Evolutionary conservation across 2,797 vertebrate genomes (phyloP), one percentile per base, ranked within the genome.

Genomic region (Limnodromus scolopaceus): DNA sequence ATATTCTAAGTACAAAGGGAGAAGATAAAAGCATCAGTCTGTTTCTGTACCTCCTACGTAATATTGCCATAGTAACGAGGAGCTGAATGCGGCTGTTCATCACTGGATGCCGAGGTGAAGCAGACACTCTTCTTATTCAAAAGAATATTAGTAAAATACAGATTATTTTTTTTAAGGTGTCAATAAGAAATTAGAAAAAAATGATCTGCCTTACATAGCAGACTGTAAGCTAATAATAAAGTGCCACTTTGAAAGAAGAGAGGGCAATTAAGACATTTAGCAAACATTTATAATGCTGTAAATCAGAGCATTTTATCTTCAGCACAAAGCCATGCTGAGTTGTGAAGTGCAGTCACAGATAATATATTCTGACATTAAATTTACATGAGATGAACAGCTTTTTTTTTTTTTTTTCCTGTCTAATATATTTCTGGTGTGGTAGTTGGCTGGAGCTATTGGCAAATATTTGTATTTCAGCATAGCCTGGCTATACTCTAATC

Each of bases 61-160:
- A 92, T 95, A 95, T 96, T 96, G 94, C 97, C 96, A 96, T 97
- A 92, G 95, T 95, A 97, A 97, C 97, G 0, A 78, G 84, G 81
- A 90, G 78, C 64, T 94, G 94, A 80, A 92, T 94, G 89, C 8
- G 82, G 75, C 86, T 82, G 86, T 90, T 97, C 81, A 75, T 96
- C 87, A 71, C 69, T 74, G 85, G 60, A 77, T 78, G 71, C 65
- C 6, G 82, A 92, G 75, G 89, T 84, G 87, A 89, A 87, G 70
- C 81, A 94, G 87, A 70, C 70, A 57, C 39, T 53, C 34, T 65
- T 60, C 65, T 66, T 45, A 74, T 90, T 95, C 86, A 94, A 82
- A 77, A 77, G 51, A 88, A 88, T 92, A 95, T 95, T 92, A 87
- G 46, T 57, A 83, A 97, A 92, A 89, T 78, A 76, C 68, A 38